These are phyloP conservation scores for Bicyclus anynana DNA, from an alignment of 1,140 invertebrate genomes.

Conservation along the genomic window DNA sequence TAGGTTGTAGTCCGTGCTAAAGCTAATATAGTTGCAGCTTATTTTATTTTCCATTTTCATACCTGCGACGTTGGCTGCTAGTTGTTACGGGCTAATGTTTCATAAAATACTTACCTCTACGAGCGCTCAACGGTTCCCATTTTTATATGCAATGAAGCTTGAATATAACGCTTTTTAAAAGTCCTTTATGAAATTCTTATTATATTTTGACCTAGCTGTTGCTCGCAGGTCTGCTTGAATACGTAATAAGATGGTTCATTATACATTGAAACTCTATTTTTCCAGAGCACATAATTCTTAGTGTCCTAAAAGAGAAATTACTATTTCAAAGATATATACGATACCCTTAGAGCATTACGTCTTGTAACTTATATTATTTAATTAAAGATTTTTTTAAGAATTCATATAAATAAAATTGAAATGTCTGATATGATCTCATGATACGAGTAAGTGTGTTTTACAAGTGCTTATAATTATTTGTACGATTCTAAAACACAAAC, in stretches of 20 bases:
- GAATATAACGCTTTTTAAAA: background rate
- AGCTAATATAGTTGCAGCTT: constrained; percentile 56
- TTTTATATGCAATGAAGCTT: constrained; percentile 2
- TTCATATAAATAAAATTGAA: too few species aligned
- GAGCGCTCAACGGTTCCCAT: background rate
- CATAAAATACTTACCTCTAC: constrained; percentile 15
- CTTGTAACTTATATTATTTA: too few species aligned
- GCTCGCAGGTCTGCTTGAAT: background rate
- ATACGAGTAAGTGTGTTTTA: too few species aligned
- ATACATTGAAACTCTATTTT: too few species aligned
- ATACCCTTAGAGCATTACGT: too few species aligned
- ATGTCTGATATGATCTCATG: too few species aligned
- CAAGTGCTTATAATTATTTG: too few species aligned
- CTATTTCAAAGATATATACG: too few species aligned
- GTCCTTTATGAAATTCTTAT: background rate
- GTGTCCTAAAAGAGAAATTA: too few species aligned
- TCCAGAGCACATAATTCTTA: too few species aligned
- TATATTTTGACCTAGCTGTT: background rate
- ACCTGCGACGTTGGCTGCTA: constrained; percentile 31
- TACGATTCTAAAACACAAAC: too few species aligned
- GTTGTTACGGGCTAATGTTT: constrained; percentile 19
- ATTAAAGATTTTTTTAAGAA: too few species aligned
- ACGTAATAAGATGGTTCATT: background rate
- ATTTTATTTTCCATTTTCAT: constrained; percentile 46
- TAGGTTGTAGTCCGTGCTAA: constrained; percentile 58